Evolutionary conservation across 2,113 vertebrate species (phyloP), one percentile per base, ranked within the genome.

Genomic region (Cephalopterus ornatus): DNA sequence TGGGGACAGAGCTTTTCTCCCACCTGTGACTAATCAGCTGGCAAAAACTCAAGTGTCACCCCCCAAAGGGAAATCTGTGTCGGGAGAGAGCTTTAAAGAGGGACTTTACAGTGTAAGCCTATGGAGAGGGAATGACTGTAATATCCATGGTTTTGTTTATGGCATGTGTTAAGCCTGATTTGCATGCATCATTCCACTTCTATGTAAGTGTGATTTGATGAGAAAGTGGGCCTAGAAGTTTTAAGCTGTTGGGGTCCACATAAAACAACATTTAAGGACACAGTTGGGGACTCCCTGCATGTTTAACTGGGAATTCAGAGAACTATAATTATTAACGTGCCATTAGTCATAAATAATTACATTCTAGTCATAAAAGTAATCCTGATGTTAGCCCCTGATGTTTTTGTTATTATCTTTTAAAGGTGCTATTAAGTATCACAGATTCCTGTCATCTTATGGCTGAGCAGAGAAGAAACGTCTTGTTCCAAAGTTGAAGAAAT

Each of bases 11-110:
- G 52, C 22, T 95, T 56, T 41, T 86, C 59, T 94, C 44, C 83
- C 47, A 81, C 79, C 72, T 78, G 72, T 49, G 35, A 78, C 28
- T 97, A 95, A 97, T 96, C 93, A 95, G 41, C 86, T 58, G 41
- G 37, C 62, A 88, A 82, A 63, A 77, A 24, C 63, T 95, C 73
- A 93, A 96, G 95, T 81, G 73, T 85, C 26, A 8, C 68, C 72
- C 87, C 85, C 83, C 16, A n/a, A 42, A 15, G 91, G 0, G 80
- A 95, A 89, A 68, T 46, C 52, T 62, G 71, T 18, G 49, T 8
- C 61, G 37, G 23, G 37, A 35, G 17, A 52, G 41, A 72, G 49
- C n/a, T 88, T 37, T 91, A n/a, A 72, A 85, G 56, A 75, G 49
- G 49, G 35, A 19, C 33, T 63, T 84, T 77, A 22, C 30, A 28